A percentile compares a stretch with the other conserved stretches of the same genome.
These are phyloP conservation scores for Acrobeloides nanus DNA, from an alignment of 2,888 invertebrate genomes.

Conservation along the genomic window DNA sequence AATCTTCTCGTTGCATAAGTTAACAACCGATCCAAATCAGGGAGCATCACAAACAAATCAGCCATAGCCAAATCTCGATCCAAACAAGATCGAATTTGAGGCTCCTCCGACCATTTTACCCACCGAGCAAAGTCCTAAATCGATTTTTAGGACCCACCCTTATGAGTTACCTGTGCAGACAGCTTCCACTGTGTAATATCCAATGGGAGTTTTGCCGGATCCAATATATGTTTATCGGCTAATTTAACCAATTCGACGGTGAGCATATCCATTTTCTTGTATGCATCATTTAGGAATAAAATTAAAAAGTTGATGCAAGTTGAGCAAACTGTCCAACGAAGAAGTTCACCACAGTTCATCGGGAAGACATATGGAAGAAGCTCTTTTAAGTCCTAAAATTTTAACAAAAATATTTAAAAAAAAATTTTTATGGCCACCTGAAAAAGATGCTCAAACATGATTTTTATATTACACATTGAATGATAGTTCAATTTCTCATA, in stretches of 20 bases:
- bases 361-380: conserved; percentile 14
- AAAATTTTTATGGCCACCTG: conserved; percentile 5
- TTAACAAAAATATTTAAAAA: conserved; percentile 3
- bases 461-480: background rate
- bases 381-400: conserved; percentile 15
- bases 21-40: conserved; percentile 35
- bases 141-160: background rate
- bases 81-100: conserved; percentile 22
- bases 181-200: conserved; percentile 17
- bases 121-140: conserved; percentile 22
- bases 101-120: conserved; percentile 30
- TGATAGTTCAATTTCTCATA: conserved; percentile 9
- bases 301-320: conserved; percentile 20
- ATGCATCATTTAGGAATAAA: conserved; percentile 10
- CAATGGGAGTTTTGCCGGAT: conserved; percentile 15
- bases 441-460: conserved; percentile 10
- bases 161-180: conserved; percentile 2
- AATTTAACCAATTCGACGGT: conserved; percentile 8
- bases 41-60: conserved; percentile 18
- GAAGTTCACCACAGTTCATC: conserved; percentile 20
- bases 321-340: conserved; percentile 12
- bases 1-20: conserved; percentile 28
- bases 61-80: conserved; percentile 16
- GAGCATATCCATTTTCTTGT: conserved; percentile 10
- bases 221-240: conserved; percentile 6